Conservation (phyloP, 2,113 vertebrate species). For the Tetrao urogallus region DNA sequence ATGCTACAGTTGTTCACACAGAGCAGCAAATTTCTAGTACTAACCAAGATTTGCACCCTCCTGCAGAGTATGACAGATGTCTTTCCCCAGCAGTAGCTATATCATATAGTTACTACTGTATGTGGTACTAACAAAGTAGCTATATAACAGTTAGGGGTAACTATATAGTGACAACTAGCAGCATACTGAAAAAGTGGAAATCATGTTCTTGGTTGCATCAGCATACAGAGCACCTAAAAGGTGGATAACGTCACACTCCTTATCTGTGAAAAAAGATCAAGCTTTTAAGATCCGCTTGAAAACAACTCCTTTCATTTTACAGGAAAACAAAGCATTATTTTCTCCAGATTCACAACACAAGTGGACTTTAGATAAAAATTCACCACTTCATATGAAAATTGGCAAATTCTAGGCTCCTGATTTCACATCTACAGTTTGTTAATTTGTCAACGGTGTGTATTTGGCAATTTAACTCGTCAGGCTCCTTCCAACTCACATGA, state of each 20-base stretch:
- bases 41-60: not conserved
- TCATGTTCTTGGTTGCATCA: not conserved
- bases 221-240: not conserved
- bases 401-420: not conserved
- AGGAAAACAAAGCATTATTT: not conserved
- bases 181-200: not conserved
- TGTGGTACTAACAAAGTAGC: not conserved
- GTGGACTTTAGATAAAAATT: not conserved
- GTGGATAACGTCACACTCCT: not conserved
- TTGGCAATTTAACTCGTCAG: not conserved
- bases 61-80: fast-evolving
- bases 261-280: not conserved
- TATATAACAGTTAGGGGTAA: not conserved
- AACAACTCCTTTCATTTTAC: not conserved
- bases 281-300: not conserved
- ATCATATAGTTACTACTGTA: not conserved
- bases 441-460: not conserved
- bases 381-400: no score
- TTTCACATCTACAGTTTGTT: not conserved
- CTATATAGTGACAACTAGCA: not conserved
- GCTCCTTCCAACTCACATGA: not conserved
- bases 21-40: not conserved
- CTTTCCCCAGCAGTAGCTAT: not conserved
- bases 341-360: not conserved
- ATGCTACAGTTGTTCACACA: not conserved